Evolutionary conservation across 2,797 vertebrate species (phyloP), one percentile per base, ranked within the genome.

Genomic region (Heliangelus exortis): DNA sequence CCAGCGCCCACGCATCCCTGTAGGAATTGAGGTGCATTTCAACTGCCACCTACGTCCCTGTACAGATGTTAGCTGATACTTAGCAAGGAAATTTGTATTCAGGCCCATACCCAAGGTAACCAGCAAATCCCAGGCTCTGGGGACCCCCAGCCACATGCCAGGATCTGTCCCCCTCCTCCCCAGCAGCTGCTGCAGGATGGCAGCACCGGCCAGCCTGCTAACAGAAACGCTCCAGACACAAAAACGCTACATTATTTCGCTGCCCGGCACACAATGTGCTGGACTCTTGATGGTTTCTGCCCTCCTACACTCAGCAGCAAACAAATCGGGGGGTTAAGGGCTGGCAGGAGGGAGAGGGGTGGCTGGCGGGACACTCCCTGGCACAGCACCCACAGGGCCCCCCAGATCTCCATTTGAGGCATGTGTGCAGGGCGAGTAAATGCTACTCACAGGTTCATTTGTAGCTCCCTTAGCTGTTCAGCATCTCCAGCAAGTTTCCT

Each of bases 211-310:
- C 78, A 61, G 73, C 5, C 58, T 13, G 79, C 47, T 28, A 22
- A 1, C 16, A 7, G 68, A 4, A 58, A 84, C 34, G 55, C 92
- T 50, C 66, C 83, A 45, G 78, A 57, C 65, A 15, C 36, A 2
- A 41, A 63, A 9, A 65, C 1, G 72, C 53, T 6, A 4, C 77
- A 29, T 84, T 71, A 0, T 54, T 65, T 10, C 4, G 50, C 90
- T 63, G 26, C 29, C 1, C 29, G 0, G 53, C 80, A 25, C 26
- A 0, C 15, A 0, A 2, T 1, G 19, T 5, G 1, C 4, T 3
- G 73, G 73, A 2, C 71, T 41, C 55, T 7, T 83, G 66, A 31
- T 86, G 41, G 57, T 5, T 9, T 45, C 76, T 34, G 3, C 55
- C 48, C 88, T 57, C 81, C 90, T 1, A 43, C n/a, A 0, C 77